phyloP scores from a whole-genome alignment of 2,888 invertebrate species.

The Drosophila diplacantha region DNA sequence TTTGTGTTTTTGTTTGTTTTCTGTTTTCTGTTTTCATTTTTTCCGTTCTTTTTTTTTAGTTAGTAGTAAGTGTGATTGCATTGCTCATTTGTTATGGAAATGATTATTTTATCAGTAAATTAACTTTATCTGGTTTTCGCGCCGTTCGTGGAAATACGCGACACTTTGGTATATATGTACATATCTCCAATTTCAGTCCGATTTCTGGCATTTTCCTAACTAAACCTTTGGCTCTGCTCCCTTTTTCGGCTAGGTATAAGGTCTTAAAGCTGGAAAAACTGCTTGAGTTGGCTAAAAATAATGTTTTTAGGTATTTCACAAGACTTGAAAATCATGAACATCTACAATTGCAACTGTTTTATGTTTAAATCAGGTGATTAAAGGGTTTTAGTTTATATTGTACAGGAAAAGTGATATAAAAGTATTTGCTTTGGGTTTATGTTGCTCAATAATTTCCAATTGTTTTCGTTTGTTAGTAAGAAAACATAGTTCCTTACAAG shows the following conservation, averaged over 20 bases:
- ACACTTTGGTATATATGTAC: neutral
- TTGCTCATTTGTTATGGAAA: slow-evolving; percentile 11
- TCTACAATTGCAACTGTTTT: too few relatives aligned
- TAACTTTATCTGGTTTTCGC: slow-evolving; percentile 16
- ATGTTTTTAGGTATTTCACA: neutral
- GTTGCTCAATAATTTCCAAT: too few relatives aligned
- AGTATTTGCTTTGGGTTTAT: neutral
- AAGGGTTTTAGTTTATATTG: neutral
- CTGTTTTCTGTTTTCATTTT: slow-evolving; percentile 21
- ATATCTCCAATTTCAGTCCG: neutral
- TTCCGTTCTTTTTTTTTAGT: neutral
- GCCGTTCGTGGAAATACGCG: neutral
- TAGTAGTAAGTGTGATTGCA: slow-evolving; percentile 8
- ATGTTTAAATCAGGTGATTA: neutral
- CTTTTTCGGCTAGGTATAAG: neutral
- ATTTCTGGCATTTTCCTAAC: neutral
- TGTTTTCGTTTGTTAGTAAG: too few relatives aligned
- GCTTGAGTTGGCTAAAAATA: neutral
- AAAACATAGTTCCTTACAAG: too few relatives aligned
- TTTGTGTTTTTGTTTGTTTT: slow-evolving; percentile 27
- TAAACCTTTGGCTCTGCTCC: neutral
- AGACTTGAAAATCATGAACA: neutral
- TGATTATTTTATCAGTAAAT: slow-evolving; percentile 18
- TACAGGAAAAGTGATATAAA: neutral
- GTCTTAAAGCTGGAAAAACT: neutral